These are phyloP conservation scores for Coecobrya sp. DNA, from an alignment of 2,888 invertebrate species.

Conservation along the genomic window DNA sequence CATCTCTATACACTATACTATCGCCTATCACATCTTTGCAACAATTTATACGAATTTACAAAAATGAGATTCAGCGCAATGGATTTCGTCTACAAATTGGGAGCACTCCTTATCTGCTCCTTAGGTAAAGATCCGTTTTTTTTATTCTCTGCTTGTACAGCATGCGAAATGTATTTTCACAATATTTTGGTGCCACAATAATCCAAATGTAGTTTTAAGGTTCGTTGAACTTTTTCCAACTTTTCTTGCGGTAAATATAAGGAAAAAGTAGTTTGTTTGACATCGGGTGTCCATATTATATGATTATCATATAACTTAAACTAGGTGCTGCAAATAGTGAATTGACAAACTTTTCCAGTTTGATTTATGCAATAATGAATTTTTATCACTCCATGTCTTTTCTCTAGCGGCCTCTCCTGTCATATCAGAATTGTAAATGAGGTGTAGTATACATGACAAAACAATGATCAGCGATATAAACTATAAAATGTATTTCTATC, in stretches of 20 bases:
- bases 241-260: neutral
- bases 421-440: conserved; percentile 31
- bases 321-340: neutral
- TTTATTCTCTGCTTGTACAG: neutral
- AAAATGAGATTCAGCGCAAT: conserved; percentile 74
- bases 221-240: neutral
- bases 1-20: neutral
- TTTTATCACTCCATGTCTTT: conserved; percentile 11
- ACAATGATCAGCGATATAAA: neutral
- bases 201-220: neutral
- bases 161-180: neutral
- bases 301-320: too few species aligned
- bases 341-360: neutral
- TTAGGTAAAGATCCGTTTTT: conserved; percentile 83
- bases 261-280: neutral
- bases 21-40: conserved; percentile 31
- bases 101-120: conserved; percentile 83
- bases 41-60: conserved; percentile 37
- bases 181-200: neutral
- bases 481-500: neutral
- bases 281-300: neutral
- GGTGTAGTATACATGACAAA: conserved; percentile 1
- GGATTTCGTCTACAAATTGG: conserved; percentile 84
- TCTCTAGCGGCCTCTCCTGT: conserved; percentile 24
- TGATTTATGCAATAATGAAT: conserved; percentile 45